These are phyloP conservation scores for Lasioglossum albipes DNA, from an alignment of 1,140 invertebrate species.

Conservation along the genomic window DNA sequence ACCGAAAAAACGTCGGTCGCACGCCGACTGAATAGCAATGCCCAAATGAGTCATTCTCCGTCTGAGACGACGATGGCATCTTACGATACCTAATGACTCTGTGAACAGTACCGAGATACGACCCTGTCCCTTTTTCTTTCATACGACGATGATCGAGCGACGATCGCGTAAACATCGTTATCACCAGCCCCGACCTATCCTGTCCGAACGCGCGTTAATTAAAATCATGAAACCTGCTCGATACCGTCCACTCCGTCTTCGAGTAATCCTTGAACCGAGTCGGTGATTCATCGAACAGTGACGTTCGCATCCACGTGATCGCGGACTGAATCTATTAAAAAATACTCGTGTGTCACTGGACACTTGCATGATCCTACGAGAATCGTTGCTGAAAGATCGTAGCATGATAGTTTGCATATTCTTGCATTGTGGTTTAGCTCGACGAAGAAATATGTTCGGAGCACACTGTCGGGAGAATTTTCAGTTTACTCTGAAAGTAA, in stretches of 20 bases:
- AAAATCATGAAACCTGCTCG: not conserved
- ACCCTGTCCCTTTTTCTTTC: constrained; percentile 13
- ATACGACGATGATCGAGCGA: not conserved
- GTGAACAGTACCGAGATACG: constrained; percentile 4
- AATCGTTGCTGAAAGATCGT: too few relatives aligned
- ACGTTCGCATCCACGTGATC: too few relatives aligned
- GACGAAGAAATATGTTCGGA: too few relatives aligned
- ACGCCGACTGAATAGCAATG: constrained; percentile 18
- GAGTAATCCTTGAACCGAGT: not conserved
- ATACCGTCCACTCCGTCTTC: not conserved
- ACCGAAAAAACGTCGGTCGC: not conserved
- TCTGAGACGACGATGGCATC: not conserved
- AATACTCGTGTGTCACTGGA: too few relatives aligned
- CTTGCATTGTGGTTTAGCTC: too few relatives aligned
- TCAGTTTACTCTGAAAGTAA: too few relatives aligned
- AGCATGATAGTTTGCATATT: too few relatives aligned
- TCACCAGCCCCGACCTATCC: not conserved
- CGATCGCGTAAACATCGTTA: not conserved
- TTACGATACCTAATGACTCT: constrained; percentile 3
- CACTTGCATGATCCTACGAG: too few relatives aligned
- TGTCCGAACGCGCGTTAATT: too few relatives aligned
- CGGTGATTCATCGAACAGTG: too few relatives aligned
- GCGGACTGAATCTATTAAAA: too few relatives aligned
- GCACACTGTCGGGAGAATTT: too few relatives aligned
- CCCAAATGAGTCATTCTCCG: constrained; percentile 16